Evolutionary conservation across 2,797 vertebrate species (phyloP), one percentile per base, ranked within the genome.

Genomic region (Lacerta agilis): DNA sequence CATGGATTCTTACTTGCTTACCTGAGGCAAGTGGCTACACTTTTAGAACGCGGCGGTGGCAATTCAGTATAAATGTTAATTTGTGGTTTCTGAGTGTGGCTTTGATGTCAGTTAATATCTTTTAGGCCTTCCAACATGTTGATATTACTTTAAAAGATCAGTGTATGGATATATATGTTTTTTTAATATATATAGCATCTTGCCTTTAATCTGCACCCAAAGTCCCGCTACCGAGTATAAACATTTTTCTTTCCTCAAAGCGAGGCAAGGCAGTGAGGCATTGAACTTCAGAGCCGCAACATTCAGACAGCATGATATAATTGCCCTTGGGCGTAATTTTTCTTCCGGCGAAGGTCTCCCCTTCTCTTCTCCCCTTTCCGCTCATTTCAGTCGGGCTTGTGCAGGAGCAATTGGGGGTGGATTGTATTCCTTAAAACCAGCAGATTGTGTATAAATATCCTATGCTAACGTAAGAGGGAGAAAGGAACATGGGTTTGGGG

Each of bases 31-130:
- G 91, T 41, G 15, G 90, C 3, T 43, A 87, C n/a, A 90, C 91
- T 94, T 94, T 93, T 93, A 49, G 92, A 61, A 36, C 88, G 76
- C 83, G 86, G 29, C 76, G 69, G 93, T 91, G 93, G 89, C 61
- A 92, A 94, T 95, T 92, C 73, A 61, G 90, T 78, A 87, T 93
- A 38, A 92, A 90, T 94, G 94, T 89, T 95, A 93, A 95, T 94
- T 90, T 91, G 90, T 85, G 92, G 94, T 88, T 93, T 80, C 90
- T 85, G 78, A 85, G 82, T 86, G 20, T 27, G 67, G 86, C 94
- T 96, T 94, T 91, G 88, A 93, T 94, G 87, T 94, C 90, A 91
- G 92, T 79, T 91, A 93, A 92, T 90, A 94, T 69, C 83, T 91
- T 91, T 88, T 78, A 55, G 86, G 87, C 33, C 91, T 95, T 94